Evolutionary conservation across 2,113 vertebrate species (phyloP), one percentile per base, ranked within the genome.

Genomic region (Oreotrochilus melanogaster): DNA sequence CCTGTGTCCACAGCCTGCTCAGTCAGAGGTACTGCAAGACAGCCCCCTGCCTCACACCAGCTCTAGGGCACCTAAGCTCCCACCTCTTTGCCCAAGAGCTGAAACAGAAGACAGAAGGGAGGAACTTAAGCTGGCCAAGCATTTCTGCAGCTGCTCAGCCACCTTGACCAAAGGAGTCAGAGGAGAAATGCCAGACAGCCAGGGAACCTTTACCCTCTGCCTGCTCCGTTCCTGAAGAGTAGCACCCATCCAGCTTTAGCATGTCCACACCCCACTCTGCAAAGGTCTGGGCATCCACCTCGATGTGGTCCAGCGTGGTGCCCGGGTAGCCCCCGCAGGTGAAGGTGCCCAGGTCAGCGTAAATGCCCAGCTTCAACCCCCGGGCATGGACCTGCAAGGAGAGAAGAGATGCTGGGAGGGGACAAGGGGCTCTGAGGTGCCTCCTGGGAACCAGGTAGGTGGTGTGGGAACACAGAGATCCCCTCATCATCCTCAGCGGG

Each of bases 201-300:
- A 6, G 24, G 45, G 25, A 35, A 37, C 4, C 72, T 96, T 96
- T 95, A 99, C 99, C 99, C 79, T 85, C 6, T 1, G 97, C 98
- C 67, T 99, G 98, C 8, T 98, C 98, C 3, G 67, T 30, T 14
- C 69, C 45, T 0, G 98, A 98, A 0, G 99, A 99, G 84, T 98
- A 99, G 93, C 99, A 99, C 24, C 99, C 99, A 9, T 99, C 99
- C 86, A 98, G 96, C 94, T 99, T 99, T 14, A 99, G 96, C 99
- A 99, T 99, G 88, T 99, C 99, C 91, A 99, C 98, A n/a, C 97
- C 98, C 99, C 99, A 99, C 0, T 98, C 96, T 0, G 99, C 99
- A 9, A 99, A 99, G 17, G 99, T 99, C 23, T 97, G 95, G 4
- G 99, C 99, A 0, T 99, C 99, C 25, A 96, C 94, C n/a, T 97